Evolutionary conservation across 1,140 invertebrate species (phyloP).

Genomic region (Eriocheir sinensis): DNA sequence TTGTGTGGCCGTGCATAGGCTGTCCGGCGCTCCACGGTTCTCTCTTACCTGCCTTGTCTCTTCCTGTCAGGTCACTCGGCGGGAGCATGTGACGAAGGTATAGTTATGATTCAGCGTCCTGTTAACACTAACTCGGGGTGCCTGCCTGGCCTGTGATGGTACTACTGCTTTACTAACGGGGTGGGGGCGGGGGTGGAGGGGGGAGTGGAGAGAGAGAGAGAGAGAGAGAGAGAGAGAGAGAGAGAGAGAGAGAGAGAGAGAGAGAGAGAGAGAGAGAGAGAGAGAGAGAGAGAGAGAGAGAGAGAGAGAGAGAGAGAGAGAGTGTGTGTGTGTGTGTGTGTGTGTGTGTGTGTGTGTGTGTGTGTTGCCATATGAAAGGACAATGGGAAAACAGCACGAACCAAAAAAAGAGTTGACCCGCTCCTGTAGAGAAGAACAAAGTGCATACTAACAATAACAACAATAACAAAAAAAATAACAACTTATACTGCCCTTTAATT

Average conservation of each 20-base stretch:
- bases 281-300: constrained; percentile 47
- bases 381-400: no score
- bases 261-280: constrained; percentile 62
- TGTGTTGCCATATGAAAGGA: neutral
- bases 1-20: neutral
- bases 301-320: constrained; percentile 44
- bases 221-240: constrained; percentile 57
- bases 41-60: constrained; percentile 54
- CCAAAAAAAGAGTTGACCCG: no score
- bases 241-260: constrained; percentile 60
- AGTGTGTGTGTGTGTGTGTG: constrained; percentile 20
- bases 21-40: neutral
- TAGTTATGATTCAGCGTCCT: constrained; percentile 26
- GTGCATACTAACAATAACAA: no score
- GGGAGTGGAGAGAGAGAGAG: constrained; percentile 35
- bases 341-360: constrained; percentile 22
- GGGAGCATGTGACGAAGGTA: constrained; percentile 58
- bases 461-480: no score
- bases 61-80: constrained; percentile 59
- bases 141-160: constrained; percentile 2
- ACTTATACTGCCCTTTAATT: no score
- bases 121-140: constrained; percentile 35
- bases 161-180: constrained; percentile 31
- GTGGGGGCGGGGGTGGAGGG: neutral
- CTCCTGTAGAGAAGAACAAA: no score